These are phyloP conservation scores for Numenius phaeopus DNA, from an alignment of 2,797 vertebrate genomes.

Conservation along the genomic window DNA sequence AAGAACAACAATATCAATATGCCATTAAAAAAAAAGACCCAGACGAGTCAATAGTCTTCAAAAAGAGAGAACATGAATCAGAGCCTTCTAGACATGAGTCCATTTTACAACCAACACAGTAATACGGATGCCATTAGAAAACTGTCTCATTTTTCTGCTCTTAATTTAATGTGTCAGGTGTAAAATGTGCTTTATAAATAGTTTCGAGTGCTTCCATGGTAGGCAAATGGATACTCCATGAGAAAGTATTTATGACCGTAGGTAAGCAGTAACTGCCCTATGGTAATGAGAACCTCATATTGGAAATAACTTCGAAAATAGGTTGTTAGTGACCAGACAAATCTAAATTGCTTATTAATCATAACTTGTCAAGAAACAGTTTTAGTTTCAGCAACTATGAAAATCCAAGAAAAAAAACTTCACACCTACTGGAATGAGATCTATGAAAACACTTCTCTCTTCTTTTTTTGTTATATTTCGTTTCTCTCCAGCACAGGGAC, in stretches of 20 bases:
- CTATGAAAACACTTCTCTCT: not conserved
- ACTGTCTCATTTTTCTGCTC: conserved; percentile 43
- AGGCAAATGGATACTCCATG: not conserved
- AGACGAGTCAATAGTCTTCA: conserved; percentile 47
- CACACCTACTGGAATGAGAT: not conserved
- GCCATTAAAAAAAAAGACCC: not conserved
- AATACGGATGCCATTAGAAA: conserved; percentile 45
- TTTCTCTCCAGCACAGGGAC: not conserved
- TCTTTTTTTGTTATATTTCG: not conserved
- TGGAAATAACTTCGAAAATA: not conserved
- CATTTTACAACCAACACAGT: not conserved
- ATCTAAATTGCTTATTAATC: not conserved
- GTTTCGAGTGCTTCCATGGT: conserved; percentile 16
- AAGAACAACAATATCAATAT: conserved; percentile 39
- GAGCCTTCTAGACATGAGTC: not conserved
- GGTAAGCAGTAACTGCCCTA: not conserved
- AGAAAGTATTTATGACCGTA: not conserved
- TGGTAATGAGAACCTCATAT: not conserved
- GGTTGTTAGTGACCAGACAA: not conserved
- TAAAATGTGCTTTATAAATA: conserved; percentile 59
- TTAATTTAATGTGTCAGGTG: conserved; percentile 56
- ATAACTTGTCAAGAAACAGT: not conserved
- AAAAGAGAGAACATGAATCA: conserved; percentile 26
- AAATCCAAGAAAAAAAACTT: not conserved
- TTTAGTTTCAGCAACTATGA: not conserved